These are phyloP conservation scores for Mionectes macconnelli DNA, from an alignment of 2,113 vertebrate genomes.

Conservation along the genomic window DNA sequence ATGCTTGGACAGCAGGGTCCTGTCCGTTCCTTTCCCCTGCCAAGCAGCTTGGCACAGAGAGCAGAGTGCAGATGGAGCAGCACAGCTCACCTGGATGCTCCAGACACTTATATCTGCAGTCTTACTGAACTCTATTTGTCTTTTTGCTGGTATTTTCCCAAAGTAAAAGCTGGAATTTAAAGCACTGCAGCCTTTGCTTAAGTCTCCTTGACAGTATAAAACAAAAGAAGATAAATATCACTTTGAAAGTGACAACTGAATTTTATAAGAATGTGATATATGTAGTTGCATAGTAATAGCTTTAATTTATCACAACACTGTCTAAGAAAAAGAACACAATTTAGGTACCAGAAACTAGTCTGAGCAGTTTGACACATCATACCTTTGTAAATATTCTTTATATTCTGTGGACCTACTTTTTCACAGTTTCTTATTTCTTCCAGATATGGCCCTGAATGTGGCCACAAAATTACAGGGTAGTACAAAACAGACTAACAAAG, in stretches of 20 bases:
- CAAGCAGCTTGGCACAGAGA: conserved; percentile 45
- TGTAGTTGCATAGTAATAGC: background rate
- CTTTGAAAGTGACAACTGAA: background rate
- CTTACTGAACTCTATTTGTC: conserved; percentile 14
- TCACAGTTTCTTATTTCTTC: background rate
- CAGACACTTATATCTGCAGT: conserved; percentile 6
- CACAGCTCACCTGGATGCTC: conserved; percentile 43
- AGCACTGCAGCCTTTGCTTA: background rate
- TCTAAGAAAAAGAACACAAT: background rate
- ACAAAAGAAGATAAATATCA: background rate
- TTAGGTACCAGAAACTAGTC: background rate
- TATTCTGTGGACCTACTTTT: background rate
- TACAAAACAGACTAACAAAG: background rate
- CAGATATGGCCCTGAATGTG: background rate
- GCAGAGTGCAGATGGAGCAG: conserved; percentile 52
- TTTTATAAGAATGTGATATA: background rate
- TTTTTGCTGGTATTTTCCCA: conserved; percentile 1
- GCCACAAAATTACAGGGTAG: background rate
- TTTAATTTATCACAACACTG: background rate
- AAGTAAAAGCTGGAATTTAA: background rate
- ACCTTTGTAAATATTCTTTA: background rate
- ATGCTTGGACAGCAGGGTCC: conserved; percentile 55
- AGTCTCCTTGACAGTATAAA: background rate
- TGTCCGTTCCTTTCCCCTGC: conserved; percentile 26
- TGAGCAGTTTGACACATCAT: background rate